Percentiles rank a stretch among this genome's conserved stretches.
Conservation (phyloP, 2,113 vertebrate genomes). For the Mobula birostris region DNA sequence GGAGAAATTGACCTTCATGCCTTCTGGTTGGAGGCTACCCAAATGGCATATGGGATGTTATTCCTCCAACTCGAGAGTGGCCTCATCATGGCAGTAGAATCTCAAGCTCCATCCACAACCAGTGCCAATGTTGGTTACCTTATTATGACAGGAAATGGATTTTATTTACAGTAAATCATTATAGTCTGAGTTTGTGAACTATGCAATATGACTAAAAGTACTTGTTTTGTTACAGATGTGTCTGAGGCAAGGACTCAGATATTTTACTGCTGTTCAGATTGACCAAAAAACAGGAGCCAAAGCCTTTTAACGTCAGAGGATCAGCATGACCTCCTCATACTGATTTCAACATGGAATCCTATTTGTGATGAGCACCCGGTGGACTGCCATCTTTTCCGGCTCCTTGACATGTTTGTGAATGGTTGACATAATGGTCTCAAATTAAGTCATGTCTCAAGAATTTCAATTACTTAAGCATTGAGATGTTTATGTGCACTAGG, state of each 20-base stretch:
- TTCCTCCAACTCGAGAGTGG: too few relatives aligned
- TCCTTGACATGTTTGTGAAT: not conserved
- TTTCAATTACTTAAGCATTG: constrained; percentile 16
- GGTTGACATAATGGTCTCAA: not conserved
- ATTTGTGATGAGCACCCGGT: not conserved
- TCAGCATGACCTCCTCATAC: not conserved
- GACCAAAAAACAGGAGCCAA: not conserved
- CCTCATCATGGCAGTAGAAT: too few relatives aligned
- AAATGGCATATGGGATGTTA: too few relatives aligned
- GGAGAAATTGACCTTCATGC: too few relatives aligned
- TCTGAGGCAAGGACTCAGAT: not conserved
- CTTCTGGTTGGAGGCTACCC: too few relatives aligned
- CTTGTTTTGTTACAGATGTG: not conserved
- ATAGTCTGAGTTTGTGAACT: not conserved
- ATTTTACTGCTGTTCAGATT: not conserved
- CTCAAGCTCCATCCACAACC: too few relatives aligned
- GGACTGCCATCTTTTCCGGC: not conserved
- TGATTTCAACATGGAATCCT: not conserved
- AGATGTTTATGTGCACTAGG: not conserved
- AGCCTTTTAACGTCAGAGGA: not conserved
- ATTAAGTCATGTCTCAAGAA: constrained; percentile 25
- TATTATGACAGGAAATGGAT: too few relatives aligned
- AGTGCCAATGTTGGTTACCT: too few relatives aligned
- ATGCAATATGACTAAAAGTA: not conserved
- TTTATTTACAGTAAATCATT: too few relatives aligned